Evolutionary conservation across 2,888 invertebrate genomes (phyloP), one percentile per base, ranked within the genome.

Genomic region (Glyphotaelius pellucidus): DNA sequence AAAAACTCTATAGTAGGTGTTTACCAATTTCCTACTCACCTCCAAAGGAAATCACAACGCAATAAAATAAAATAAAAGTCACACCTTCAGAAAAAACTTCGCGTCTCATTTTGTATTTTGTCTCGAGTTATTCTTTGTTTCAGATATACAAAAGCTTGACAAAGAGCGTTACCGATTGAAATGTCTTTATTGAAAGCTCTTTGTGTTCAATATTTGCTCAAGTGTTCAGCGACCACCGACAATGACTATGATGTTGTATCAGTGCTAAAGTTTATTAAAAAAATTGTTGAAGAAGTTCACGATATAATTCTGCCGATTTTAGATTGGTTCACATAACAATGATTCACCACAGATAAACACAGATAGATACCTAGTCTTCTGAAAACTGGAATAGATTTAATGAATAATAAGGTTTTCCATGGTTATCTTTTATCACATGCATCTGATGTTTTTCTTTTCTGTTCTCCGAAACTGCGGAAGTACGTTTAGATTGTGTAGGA

Each of bases 151-250:
- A 5, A 86, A 42, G n/a, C 67, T 67, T 86, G 42, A 86, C 42
- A 86, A 86, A 86, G 81, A 81, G 7, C 32, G 32, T 31, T 81
- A 32, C 81, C 32, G 30, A 32, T 81, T 81, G 81, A 81, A 81
- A 81, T 31, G 15, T 81, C 81, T 81, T 81, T 81, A 81, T 31
- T 31, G 81, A 81, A 81, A 81, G 30, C 30, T 81, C 81, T 81
- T 81, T 81, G 81, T 81, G 9, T 31, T 32, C 31, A 32, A 31
- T 81, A 9, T 81, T 81, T 81, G 15, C 81, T 81, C 81, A 81
- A 81, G 32, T 81, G 81, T 81, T 81, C 9, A 81, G 32, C 81
- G 19, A 32, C 81, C 25, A 67, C 67, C 25, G n/a, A 67, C 67
- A 67, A 67, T 9, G 67, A 67, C 67, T 67, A 25, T n/a, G 67